Percentiles rank a stretch among this genome's conserved stretches.
These are phyloP conservation scores for Maconellicoccus hirsutus DNA, from an alignment of 1,140 invertebrate genomes.

Conservation along the genomic window DNA sequence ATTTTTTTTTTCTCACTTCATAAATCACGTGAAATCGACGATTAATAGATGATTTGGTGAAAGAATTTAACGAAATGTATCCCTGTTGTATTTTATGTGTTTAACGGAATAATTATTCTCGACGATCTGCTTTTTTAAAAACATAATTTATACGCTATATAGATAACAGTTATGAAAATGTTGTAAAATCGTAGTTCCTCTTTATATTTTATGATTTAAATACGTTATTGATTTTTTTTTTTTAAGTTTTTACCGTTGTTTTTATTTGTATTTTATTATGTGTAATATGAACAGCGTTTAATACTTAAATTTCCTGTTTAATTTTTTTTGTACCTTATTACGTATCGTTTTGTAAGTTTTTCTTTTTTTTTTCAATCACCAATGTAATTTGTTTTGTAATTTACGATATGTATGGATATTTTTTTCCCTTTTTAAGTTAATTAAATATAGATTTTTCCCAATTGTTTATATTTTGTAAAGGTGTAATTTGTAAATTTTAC, in stretches of 20 bases:
- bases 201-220: neutral
- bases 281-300: neutral
- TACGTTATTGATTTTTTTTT: neutral
- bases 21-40: too few relatives aligned
- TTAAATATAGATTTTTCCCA: neutral
- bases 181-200: slow-evolving; percentile 1
- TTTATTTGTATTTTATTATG: neutral
- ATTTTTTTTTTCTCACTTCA: too few relatives aligned
- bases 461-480: neutral
- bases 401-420: neutral
- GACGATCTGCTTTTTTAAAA: too few relatives aligned
- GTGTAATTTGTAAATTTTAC: neutral
- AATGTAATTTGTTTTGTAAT: neutral
- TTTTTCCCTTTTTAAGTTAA: neutral
- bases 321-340: neutral
- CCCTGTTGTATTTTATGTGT: too few relatives aligned
- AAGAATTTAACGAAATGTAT: too few relatives aligned
- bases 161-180: neutral
- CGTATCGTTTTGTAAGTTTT: slow-evolving; percentile 9
- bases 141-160: neutral
- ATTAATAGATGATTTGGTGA: too few relatives aligned
- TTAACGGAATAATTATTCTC: too few relatives aligned
- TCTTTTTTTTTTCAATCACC: neutral
- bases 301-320: slow-evolving; percentile 1
- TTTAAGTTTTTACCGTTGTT: slow-evolving; percentile 9